Conservation (phyloP, 2,888 invertebrate genomes). For the Aelia acuminata region DNA sequence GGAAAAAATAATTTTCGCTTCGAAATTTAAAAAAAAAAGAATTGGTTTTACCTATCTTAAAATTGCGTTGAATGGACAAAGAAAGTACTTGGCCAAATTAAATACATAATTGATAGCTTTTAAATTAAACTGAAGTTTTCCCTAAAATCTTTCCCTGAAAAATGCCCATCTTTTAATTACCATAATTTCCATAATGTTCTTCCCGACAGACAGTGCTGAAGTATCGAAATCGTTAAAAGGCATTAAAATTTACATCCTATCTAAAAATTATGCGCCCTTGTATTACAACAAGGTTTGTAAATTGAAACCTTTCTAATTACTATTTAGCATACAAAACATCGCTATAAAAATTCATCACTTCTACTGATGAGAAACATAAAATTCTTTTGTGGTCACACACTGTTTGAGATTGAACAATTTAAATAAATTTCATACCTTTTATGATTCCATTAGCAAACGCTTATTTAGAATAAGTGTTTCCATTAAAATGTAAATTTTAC, state of each 20-base stretch:
- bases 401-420: neutral
- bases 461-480: no score
- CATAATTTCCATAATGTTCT: neutral
- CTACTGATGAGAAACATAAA: neutral
- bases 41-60: no score
- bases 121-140: neutral
- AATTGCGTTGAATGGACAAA: neutral
- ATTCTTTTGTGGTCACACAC: neutral
- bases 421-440: neutral
- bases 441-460: neutral
- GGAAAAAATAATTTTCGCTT: no score
- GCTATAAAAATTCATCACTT: neutral
- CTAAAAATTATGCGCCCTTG: neutral
- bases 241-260: constrained; percentile 20
- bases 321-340: neutral
- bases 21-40: no score
- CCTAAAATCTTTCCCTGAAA: neutral
- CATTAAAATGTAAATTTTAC: no score
- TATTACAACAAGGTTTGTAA: neutral
- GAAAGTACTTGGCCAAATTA: neutral
- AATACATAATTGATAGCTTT: neutral
- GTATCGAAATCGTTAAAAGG: neutral
- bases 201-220: neutral
- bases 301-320: neutral
- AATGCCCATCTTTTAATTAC: neutral